Evolutionary conservation across 2,797 vertebrate genomes (phyloP), one percentile per base, ranked within the genome.

Genomic region (Gymnothorax javanicus): DNA sequence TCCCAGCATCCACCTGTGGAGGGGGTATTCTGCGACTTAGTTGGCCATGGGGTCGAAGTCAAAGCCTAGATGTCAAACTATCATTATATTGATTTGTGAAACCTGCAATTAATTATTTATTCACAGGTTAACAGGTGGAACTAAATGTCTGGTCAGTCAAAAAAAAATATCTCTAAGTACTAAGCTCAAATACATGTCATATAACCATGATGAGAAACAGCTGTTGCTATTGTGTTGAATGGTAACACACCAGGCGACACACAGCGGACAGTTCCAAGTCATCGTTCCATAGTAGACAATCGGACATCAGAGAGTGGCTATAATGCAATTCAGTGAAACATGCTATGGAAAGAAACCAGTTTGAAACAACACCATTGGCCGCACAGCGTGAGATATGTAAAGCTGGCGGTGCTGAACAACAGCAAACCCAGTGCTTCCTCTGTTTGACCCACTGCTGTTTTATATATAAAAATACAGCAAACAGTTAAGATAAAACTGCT

Each of bases 361-460:
- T 15, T 50, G 33, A 54, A 15, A 12, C 20, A 56, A 52, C 52
- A 54, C 52, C 52, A 56, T 54, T 56, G 52, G 20, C 77, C 23
- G 20, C 50, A 81, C 71, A 75, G 50, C 9, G 50, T 54, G 77
- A 54, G 77, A 56, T 54, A n/a, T 23, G 7, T 52, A 79, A 23
- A 79, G 20, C 4, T 79, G 33, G 43, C 8, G 23, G 50, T 7
- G 56, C 11, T 56, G 3, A 81, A 52, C 52, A 17, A 56, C 77
- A 81, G 17, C 23, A 56, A 81, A 81, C 50, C 50, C 54, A 81
- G 5, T 54, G 77, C 77, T 81, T 54, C 77, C 77, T n/a, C 50
- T 56, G 77, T 54, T n/a, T 56, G 77, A 81, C 17, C 50, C 77
- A 81, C 77, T 56, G 77, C 77, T 81, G 77, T 81, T 81, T 81